Base-by-base conservation (phyloP, 2,797 vertebrate species). In the Sebastes cheni region DNA sequence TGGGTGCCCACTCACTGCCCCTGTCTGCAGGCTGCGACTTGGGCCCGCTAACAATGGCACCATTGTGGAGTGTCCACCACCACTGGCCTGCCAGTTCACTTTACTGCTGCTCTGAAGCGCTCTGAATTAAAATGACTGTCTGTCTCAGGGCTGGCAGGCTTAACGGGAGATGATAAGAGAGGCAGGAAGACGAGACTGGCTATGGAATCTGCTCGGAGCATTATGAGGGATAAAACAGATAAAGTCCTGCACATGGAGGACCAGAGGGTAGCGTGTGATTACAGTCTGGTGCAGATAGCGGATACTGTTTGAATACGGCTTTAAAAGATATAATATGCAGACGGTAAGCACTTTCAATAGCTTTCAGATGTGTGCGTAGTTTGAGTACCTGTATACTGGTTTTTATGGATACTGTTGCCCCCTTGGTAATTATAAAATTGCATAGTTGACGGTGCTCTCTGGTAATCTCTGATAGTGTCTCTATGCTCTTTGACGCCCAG, bases 371-470 rank as follows among this genome's bases (percentile, higher is more conserved):
- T 80, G 74, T 70, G 54, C 11, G 11, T 12, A 22, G 79, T 50
- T 2, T 56, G 90, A 94, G 59, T 97, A 99, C 98, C 97, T 95
- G 96, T 96, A 90, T 97, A 97, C 75, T 97, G 96, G 85, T 97
- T 97, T 96, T 98, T 98, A 78, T 97, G 97, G 59, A 95, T 86
- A 85, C 94, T 95, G 95, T 95, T 92, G 83, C 99, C 98, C 61
- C 97, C 97, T 93, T 98, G 97, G 96, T 95, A 97, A 89, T 96
- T 98, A 93, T 98, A 98, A 96, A 98, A 98, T 96, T 99, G 98
- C 98, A 98, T 96, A 97, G 98, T 95, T 87, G 97, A 95, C 91
- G 96, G 97, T 6, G 96, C 95, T 93, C 97, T 97, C 89, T 97
- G 97, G 42, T 97, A 98, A 69, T 99, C 97, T 71, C 97, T 97